phyloP scores from a whole-genome alignment of 2,113 vertebrate genomes.

The Eulacestoma nigropectus region DNA sequence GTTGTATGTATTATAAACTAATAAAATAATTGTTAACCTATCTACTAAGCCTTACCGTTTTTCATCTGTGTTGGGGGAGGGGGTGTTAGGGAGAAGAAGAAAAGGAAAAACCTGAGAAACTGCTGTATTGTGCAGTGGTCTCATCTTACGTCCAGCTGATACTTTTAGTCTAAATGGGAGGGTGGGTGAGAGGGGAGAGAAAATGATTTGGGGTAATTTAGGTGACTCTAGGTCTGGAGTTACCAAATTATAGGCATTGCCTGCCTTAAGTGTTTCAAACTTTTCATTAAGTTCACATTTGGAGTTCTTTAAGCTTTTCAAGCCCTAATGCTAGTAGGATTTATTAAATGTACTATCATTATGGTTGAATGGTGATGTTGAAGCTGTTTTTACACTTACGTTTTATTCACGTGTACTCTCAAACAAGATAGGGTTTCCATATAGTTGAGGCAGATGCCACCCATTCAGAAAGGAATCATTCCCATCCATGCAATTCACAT shows the following conservation, averaged over 20 bases:
- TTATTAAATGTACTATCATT: not conserved
- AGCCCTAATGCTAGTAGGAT: not conserved
- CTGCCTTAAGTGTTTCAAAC: not conserved
- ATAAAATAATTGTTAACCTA: constrained; percentile 38
- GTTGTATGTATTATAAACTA: constrained; percentile 53
- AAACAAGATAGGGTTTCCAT: not conserved
- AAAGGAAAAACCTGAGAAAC: not conserved
- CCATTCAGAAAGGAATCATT: not conserved
- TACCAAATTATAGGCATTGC: not conserved
- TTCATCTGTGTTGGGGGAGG: not conserved
- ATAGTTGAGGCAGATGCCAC: not conserved
- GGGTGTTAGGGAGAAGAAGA: not conserved
- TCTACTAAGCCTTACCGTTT: not conserved
- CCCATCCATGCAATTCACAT: not conserved
- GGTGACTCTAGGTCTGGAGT: not conserved
- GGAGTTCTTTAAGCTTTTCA: not conserved
- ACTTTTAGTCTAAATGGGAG: not conserved
- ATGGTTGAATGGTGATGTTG: not conserved
- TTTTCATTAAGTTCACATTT: not conserved
- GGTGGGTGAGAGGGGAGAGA: too few species aligned
- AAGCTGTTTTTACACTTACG: not conserved
- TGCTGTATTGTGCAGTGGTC: not conserved
- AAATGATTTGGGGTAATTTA: not conserved
- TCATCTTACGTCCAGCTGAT: not conserved
- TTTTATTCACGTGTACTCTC: not conserved